These are phyloP conservation scores for Chorisops tibialis DNA, from an alignment of 2,888 invertebrate species.

Conservation along the genomic window DNA sequence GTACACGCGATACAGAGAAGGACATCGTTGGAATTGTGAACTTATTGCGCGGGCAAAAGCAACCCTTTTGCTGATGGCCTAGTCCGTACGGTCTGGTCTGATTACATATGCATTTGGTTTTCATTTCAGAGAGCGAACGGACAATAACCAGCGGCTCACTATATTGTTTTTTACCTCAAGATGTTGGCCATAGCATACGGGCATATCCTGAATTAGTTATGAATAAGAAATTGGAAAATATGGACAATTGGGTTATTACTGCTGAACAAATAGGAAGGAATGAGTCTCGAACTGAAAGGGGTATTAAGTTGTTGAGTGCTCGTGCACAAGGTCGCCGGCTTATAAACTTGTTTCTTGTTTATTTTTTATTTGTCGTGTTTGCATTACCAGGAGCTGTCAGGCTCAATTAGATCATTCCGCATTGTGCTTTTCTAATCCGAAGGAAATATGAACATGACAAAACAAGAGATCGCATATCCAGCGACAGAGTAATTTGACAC, in stretches of 20 bases:
- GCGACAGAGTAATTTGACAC: too few relatives aligned
- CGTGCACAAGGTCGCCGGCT: not conserved
- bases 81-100: slow-evolving; percentile 24
- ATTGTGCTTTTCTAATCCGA: too few relatives aligned
- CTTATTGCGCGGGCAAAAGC: slow-evolving; percentile 6
- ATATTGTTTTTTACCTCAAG: slow-evolving; percentile 3
- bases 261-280: not conserved
- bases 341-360: too few relatives aligned
- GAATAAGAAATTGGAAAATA: slow-evolving; percentile 37
- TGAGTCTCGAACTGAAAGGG: not conserved
- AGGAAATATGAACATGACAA: too few relatives aligned
- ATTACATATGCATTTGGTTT: slow-evolving; percentile 31
- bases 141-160: not conserved
- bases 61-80: slow-evolving; percentile 21
- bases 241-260: slow-evolving; percentile 34
- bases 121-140: slow-evolving; percentile 14
- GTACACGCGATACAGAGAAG: slow-evolving; percentile 1
- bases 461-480: too few relatives aligned
- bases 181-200: not conserved
- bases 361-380: not conserved
- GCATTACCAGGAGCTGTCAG: too few relatives aligned
- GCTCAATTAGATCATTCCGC: too few relatives aligned
- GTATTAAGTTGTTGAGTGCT: not conserved
- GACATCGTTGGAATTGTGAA: slow-evolving; percentile 21
- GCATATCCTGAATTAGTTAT: slow-evolving; percentile 35